Percentiles rank a stretch among this genome's conserved stretches.
Conservation (phyloP, 2,888 invertebrate genomes). For the Anoplius nigerrimus region DNA sequence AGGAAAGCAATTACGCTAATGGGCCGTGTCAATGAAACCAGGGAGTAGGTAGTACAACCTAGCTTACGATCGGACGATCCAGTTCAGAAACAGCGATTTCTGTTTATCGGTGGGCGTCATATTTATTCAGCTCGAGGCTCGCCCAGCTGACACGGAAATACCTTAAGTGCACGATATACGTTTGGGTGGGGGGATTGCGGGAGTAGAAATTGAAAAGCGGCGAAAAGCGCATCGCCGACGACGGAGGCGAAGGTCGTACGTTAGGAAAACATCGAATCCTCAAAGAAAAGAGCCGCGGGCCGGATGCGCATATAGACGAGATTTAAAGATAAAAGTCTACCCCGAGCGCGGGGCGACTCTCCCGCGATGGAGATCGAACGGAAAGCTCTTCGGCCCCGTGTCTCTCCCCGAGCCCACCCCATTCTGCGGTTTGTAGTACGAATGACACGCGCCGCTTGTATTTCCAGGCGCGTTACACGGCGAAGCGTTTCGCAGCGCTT, state of each 20-base stretch:
- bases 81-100: too few relatives aligned
- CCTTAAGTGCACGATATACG: too few relatives aligned
- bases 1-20: too few relatives aligned
- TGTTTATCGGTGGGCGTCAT: too few relatives aligned
- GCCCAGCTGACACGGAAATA: too few relatives aligned
- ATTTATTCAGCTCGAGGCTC: too few relatives aligned
- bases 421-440: slow-evolving; percentile 7
- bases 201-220: neutral
- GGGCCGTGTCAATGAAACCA: too few relatives aligned
- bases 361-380: neutral
- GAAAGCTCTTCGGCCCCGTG: neutral
- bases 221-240: neutral
- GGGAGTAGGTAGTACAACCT: too few relatives aligned
- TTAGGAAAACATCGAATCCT: slow-evolving; percentile 55
- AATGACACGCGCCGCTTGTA: slow-evolving; percentile 27
- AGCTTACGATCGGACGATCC: too few relatives aligned
- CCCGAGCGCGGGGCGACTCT: neutral
- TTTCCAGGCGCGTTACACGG: slow-evolving; percentile 20
- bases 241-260: slow-evolving; percentile 12
- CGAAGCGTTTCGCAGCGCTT: slow-evolving; percentile 14
- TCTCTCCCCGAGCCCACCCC: neutral
- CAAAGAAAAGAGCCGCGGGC: slow-evolving; percentile 55
- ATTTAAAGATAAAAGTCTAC: slow-evolving; percentile 54
- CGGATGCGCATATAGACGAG: slow-evolving; percentile 62
- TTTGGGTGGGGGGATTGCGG: too few relatives aligned